Conservation (phyloP, 2,113 vertebrate genomes). For the Rhombomys opimus region DNA sequence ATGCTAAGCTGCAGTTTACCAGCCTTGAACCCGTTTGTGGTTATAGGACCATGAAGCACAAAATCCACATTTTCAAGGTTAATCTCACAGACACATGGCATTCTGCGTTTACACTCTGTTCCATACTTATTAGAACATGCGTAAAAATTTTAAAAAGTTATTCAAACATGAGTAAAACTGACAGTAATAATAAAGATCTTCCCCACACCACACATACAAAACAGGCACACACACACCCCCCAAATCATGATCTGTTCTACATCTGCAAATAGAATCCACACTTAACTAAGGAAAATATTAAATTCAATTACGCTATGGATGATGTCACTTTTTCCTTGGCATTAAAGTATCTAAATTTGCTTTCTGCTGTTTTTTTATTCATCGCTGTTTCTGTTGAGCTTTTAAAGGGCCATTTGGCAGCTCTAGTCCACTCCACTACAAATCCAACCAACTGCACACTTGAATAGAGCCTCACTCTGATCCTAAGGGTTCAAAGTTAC, state of each 20-base stretch:
- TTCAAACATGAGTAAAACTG: constrained; percentile 66
- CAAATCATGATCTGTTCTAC: constrained; percentile 56
- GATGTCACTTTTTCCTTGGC: constrained; percentile 40
- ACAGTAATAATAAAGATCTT: constrained; percentile 52
- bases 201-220: neutral
- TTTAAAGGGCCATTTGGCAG: constrained; percentile 9
- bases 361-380: constrained; percentile 48
- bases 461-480: constrained; percentile 26
- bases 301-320: constrained; percentile 49
- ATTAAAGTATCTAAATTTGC: constrained; percentile 46
- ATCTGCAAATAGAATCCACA: constrained; percentile 53
- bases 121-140: constrained; percentile 86
- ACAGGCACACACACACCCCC: neutral
- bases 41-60: constrained; percentile 57
- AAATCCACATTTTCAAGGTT: constrained; percentile 60
- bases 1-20: constrained; percentile 40
- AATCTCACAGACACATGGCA: constrained; percentile 65
- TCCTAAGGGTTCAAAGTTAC: constrained; percentile 26
- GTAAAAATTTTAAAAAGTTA: constrained; percentile 73
- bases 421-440: constrained; percentile 6
- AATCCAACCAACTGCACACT: constrained; percentile 50
- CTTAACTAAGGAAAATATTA: constrained; percentile 60
- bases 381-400: constrained; percentile 28
- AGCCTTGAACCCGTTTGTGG: constrained; percentile 67
- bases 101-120: constrained; percentile 71